phyloP scores from a whole-genome alignment of 2,797 vertebrate genomes.

The Hypotaenidia okinawae region DNA sequence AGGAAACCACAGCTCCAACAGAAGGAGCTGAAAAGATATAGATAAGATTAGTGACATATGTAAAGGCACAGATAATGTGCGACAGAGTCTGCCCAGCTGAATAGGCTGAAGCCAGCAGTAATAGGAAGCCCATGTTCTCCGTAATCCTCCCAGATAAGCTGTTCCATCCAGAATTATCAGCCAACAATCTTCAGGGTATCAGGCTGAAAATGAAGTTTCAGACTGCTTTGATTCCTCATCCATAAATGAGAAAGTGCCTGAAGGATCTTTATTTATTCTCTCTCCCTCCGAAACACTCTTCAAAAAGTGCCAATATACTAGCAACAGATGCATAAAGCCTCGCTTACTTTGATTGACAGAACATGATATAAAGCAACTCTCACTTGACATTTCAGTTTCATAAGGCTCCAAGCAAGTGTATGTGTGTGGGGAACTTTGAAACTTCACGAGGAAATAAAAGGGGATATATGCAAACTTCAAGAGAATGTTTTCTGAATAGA shows the following conservation, averaged over 20 bases:
- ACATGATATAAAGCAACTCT: conserved; percentile 92
- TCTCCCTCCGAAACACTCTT: conserved; percentile 87
- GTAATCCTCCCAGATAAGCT: conserved; percentile 87
- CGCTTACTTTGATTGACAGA: conserved; percentile 91
- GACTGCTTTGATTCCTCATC: conserved; percentile 87
- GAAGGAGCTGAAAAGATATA: conserved; percentile 86
- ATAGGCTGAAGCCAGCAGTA: conserved; percentile 87
- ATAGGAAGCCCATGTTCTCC: conserved; percentile 85
- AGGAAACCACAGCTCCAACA: conserved; percentile 81
- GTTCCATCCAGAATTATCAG: conserved; percentile 88
- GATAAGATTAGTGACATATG: conserved; percentile 91
- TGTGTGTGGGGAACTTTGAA: conserved; percentile 60
- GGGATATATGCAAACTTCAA: conserved; percentile 83
- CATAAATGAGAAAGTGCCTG: conserved; percentile 89
- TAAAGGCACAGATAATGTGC: conserved; percentile 88
- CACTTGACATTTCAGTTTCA: conserved; percentile 98
- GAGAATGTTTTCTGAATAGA: conserved; percentile 68
- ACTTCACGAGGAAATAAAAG: conserved; percentile 86
- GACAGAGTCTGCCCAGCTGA: conserved; percentile 84
- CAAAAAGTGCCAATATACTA: conserved; percentile 94
- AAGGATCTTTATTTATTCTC: conserved; percentile 89
- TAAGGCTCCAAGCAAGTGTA: conserved; percentile 86
- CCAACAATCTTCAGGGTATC: conserved; percentile 94
- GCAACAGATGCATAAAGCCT: conserved; percentile 90
- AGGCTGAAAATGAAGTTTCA: conserved; percentile 97